A percentile compares a stretch with the other conserved stretches of the same genome.
Conservation (phyloP, 1,140 invertebrate species). For the Drosophila asahinai region DNA sequence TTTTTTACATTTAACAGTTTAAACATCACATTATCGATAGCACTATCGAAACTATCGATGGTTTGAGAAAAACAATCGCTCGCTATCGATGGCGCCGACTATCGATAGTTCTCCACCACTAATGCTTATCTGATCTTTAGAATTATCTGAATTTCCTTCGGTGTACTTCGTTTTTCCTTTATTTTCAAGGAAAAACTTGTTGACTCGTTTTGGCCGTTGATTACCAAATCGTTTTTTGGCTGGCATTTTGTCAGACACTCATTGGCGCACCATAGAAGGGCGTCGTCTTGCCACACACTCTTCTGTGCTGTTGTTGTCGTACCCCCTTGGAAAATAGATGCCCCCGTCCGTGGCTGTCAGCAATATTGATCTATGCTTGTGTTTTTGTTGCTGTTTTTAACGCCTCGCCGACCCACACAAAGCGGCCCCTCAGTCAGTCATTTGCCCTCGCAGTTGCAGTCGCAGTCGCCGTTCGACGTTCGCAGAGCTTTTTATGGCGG, state of each 20-base stretch:
- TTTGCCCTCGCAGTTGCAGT: slow-evolving; percentile 35
- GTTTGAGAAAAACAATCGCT: too few relatives aligned
- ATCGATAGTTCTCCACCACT: too few relatives aligned
- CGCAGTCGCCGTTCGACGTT: slow-evolving; percentile 1
- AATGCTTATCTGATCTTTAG: too few relatives aligned
- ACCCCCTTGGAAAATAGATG: slow-evolving; percentile 1
- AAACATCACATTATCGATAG: too few relatives aligned
- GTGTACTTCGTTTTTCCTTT: slow-evolving; percentile 8
- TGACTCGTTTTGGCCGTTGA: slow-evolving; percentile 54
- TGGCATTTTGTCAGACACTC: slow-evolving; percentile 67
- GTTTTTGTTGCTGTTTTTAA: slow-evolving; percentile 59
- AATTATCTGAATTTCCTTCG: not conserved
- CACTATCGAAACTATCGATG: too few relatives aligned
- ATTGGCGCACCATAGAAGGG: slow-evolving; percentile 54
- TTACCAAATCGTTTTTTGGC: slow-evolving; percentile 67
- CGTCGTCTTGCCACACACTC: slow-evolving; percentile 40
- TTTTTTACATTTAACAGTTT: too few relatives aligned
- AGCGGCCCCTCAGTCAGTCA: slow-evolving; percentile 27
- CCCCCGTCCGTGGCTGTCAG: slow-evolving; percentile 51
- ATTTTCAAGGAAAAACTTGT: slow-evolving; percentile 21
- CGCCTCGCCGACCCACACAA: slow-evolving; percentile 70
- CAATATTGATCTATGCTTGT: slow-evolving; percentile 76
- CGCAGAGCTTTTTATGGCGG: slow-evolving; percentile 73
- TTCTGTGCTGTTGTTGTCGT: not conserved
- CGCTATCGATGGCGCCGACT: too few relatives aligned